These are phyloP conservation scores for Boulengerochromis microlepis DNA, from an alignment of 2,113 vertebrate species.

Conservation along the genomic window DNA sequence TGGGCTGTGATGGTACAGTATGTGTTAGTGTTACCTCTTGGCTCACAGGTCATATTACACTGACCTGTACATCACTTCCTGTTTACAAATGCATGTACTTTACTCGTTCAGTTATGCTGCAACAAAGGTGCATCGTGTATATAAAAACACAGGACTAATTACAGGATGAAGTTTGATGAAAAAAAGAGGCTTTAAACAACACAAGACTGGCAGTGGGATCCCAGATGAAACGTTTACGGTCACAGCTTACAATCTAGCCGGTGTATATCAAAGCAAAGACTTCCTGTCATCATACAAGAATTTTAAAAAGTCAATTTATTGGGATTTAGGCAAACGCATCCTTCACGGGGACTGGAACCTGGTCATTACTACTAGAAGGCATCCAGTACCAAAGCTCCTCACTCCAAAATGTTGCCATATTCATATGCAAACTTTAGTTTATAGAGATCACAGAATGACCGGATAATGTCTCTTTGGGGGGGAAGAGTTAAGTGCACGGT, in stretches of 20 bases:
- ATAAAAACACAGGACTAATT: neutral
- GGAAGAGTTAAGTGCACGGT: neutral
- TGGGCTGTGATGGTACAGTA: neutral
- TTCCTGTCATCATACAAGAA: neutral
- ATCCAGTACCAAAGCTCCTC: neutral
- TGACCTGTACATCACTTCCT: slow-evolving; percentile 30
- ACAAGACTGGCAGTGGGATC: neutral
- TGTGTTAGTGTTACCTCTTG: slow-evolving; percentile 14
- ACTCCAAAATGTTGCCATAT: neutral
- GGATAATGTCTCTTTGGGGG: fast-evolving
- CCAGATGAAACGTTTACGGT: fast-evolving
- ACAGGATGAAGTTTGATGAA: neutral
- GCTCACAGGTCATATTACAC: slow-evolving; percentile 1
- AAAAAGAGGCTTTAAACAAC: neutral
- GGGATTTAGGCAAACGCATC: neutral
- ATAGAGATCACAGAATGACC: fast-evolving
- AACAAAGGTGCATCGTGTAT: fast-evolving
- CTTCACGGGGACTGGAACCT: neutral
- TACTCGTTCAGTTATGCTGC: neutral
- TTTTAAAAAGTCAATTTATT: neutral
- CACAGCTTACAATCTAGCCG: neutral
- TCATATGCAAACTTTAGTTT: neutral
- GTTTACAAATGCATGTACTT: slow-evolving; percentile 20
- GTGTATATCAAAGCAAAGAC: neutral
- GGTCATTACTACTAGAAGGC: fast-evolving